Conservation (phyloP, 2,888 invertebrate species). For the Tetranychus truncatus region DNA sequence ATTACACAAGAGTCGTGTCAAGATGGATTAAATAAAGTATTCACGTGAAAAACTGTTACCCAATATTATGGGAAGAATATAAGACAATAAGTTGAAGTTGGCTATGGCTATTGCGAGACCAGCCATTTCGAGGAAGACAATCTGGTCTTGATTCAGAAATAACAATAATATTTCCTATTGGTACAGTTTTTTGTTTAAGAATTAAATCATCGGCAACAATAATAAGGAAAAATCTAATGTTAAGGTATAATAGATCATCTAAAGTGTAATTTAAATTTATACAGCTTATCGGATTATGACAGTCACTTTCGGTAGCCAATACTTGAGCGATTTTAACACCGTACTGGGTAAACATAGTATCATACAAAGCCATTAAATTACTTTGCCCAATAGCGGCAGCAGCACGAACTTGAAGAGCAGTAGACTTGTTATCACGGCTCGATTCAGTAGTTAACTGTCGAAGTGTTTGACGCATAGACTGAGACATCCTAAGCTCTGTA, state of each 20-base stretch:
- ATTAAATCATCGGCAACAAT: conserved; percentile 63
- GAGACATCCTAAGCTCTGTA: conserved; percentile 87
- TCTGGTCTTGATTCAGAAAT: conserved; percentile 97
- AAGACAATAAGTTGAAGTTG: conserved; percentile 31
- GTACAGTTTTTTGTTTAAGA: conserved; percentile 80
- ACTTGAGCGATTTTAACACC: conserved; percentile 95
- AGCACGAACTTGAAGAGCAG: conserved; percentile 5
- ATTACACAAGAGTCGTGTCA: too few species aligned
- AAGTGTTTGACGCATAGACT: conserved; percentile 91
- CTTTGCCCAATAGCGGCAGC: conserved; percentile 95
- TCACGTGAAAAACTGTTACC: too few species aligned
- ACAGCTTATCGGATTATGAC: conserved; percentile 49
- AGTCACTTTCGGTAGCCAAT: conserved; percentile 94
- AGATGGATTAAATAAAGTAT: too few species aligned
- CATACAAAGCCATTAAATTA: conserved; percentile 94
- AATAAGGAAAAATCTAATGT: too few species aligned
- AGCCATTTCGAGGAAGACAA: conserved; percentile 81
- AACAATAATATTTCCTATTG: conserved; percentile 88
- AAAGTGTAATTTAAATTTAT: conserved; percentile 42
- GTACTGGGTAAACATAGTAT: conserved; percentile 97
- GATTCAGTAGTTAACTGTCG: not conserved
- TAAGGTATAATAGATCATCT: conserved; percentile 78
- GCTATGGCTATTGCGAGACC: conserved; percentile 88
- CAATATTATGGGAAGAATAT: too few species aligned
- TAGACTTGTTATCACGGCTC: conserved; percentile 39